Percentiles rank a stretch among this genome's conserved stretches.
phyloP scores from a whole-genome alignment of 2,888 invertebrate species.

The Hypena proboscidalis region DNA sequence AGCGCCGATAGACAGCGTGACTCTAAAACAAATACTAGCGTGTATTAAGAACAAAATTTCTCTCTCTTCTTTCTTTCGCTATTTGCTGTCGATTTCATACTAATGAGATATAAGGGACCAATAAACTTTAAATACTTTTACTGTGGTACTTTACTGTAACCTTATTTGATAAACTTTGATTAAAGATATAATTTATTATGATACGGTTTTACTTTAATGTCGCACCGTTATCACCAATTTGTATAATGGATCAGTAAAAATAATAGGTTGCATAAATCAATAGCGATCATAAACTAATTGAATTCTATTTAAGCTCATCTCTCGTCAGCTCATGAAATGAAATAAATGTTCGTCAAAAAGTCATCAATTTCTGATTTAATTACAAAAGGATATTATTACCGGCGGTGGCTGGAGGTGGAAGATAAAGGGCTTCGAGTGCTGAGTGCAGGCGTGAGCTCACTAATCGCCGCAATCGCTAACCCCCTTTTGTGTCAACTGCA shows the following conservation, averaged over 20 bases:
- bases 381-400: conserved; percentile 59
- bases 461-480: conserved; percentile 51
- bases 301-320: conserved; percentile 48
- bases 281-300: conserved; percentile 34
- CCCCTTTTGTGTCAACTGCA: conserved; percentile 52
- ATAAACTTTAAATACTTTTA: too few relatives aligned
- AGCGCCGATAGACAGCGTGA: too few relatives aligned
- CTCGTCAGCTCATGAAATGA: conserved; percentile 49
- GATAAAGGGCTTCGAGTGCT: conserved; percentile 68
- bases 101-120: too few relatives aligned
- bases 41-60: too few relatives aligned
- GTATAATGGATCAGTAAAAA: conserved; percentile 12
- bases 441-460: conserved; percentile 54
- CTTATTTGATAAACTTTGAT: too few relatives aligned
- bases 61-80: too few relatives aligned
- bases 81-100: too few relatives aligned
- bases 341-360: conserved; percentile 57
- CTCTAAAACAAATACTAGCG: too few relatives aligned
- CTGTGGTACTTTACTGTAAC: too few relatives aligned
- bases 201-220: too few relatives aligned
- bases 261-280: conserved; percentile 16
- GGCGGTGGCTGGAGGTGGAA: conserved; percentile 51
- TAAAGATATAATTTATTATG: background rate
- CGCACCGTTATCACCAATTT: too few relatives aligned
- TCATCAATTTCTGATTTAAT: conserved; percentile 64